phyloP scores from a whole-genome alignment of 2,797 vertebrate genomes.

The Danio albolineatus region DNA sequence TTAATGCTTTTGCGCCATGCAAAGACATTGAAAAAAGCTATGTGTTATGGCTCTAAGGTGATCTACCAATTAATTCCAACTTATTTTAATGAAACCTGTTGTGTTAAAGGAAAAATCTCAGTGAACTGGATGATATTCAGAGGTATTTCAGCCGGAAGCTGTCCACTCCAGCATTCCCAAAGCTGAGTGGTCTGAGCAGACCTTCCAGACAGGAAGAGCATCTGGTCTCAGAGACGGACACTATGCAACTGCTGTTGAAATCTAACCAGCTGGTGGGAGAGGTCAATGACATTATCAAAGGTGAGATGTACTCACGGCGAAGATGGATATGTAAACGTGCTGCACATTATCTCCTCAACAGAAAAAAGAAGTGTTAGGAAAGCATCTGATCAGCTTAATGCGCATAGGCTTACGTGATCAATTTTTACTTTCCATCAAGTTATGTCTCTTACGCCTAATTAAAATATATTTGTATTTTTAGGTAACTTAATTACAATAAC shows the following conservation, averaged over 20 bases:
- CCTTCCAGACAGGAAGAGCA: conserved; percentile 50
- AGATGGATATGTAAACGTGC: too few species aligned
- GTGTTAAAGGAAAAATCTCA: conserved; percentile 87
- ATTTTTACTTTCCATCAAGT: too few species aligned
- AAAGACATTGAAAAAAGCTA: too few species aligned
- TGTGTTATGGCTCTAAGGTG: neutral
- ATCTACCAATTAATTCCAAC: neutral
- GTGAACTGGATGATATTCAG: conserved; percentile 93
- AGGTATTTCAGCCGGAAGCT: conserved; percentile 91
- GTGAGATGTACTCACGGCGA: conserved; percentile 71
- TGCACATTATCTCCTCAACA: too few species aligned
- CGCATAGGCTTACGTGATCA: too few species aligned
- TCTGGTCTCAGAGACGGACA: conserved; percentile 53
- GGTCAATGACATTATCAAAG: conserved; percentile 83
- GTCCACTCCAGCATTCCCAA: conserved; percentile 75
- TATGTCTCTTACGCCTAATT: too few species aligned
- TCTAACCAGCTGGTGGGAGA: conserved; percentile 84
- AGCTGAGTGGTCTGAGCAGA: conserved; percentile 59
- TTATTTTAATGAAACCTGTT: neutral
- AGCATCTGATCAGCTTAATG: too few species aligned
- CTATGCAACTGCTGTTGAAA: conserved; percentile 78
- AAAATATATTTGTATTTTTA: too few species aligned
- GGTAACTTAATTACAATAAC: too few species aligned
- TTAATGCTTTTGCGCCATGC: too few species aligned
- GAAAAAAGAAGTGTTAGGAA: too few species aligned